Evolutionary conservation across 37 sponge, comb jelly and placozoan genomes (phyloP), one percentile per base, ranked within the genome.

Genomic region (Ephydatia muelleri): DNA sequence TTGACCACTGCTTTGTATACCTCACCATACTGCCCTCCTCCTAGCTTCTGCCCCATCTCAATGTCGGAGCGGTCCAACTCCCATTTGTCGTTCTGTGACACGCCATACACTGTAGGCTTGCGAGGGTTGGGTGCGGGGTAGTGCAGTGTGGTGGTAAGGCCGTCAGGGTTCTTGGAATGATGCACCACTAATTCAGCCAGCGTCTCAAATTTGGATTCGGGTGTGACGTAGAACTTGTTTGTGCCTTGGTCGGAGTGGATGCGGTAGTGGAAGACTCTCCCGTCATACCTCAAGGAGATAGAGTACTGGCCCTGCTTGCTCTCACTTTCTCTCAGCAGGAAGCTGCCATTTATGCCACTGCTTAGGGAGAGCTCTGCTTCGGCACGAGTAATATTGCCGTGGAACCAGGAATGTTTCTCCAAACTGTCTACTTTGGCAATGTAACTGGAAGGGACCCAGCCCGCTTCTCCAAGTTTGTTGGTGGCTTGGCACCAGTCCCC

Each of bases 21-120:
- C 79, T 98, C 98, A 30, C 98, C 98, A 78, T 98, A 98, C 89
- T 95, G 98, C 4, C 98, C 98, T 49, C 94, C 92, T 12, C 98
- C 98, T 49, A 98, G 85, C 78, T 94, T 91, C 85, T 89, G 78
- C 21, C 93, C 95, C 93, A 98, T 93, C 73, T 94, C 94, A 65
- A 98, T 92, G 38, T 96, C 90, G 13, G 88, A 80, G 38, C 95
- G 34, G 67, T 98, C 84, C n/a, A 98, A 83, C 79, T 95, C 96
- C 98, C 98, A 98, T 43, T 95, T 77, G 43, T 98, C 98, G 34
- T 84, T 84, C 75, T 93, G 85, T 0, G 93, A 92, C 27, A 94
- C 32, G 28, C 95, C 90, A 66, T 95, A 94, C 1, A 97, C 88
- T 28, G 91, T 84, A 25, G 95, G 97, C 33, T 94, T 94, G 35